Evolutionary conservation across 1,140 invertebrate genomes (phyloP), one percentile per base, ranked within the genome.

Genomic region (Ips typographus): DNA sequence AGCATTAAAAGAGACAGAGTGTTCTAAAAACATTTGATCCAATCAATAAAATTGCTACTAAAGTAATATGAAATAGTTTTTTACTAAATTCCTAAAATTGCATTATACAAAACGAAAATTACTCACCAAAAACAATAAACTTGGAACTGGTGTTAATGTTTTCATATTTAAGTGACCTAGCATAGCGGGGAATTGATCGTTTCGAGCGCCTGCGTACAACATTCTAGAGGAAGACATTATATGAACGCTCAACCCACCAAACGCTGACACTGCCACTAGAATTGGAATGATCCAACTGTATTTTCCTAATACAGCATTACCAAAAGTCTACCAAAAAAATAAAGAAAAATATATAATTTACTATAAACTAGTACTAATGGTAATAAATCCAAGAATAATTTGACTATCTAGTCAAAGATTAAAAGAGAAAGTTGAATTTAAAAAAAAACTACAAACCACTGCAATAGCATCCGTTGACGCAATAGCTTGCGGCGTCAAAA

Each of bases 221-320:
- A 97, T 90, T 68, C 94, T 83, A 39, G 91, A 91, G 7, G 90
- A 93, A n/a, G 92, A 90, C 88, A 95, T 95, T 51, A 95, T 94
- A 71, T 94, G 92, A 42, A 94, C 93, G 71, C 93, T 94, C 1
- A 95, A 80, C 3, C 92, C 93, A 41, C 94, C 93, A 75, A 95
- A 88, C 4, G 93, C 91, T 0, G 93, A 94, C 8, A 93, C 85
- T 1, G 93, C 93, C 2, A 96, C 94, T 78, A 94, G 88, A 3
- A 92, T 78, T 0, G 94, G 93, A 84, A 96, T 93, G 1, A 89
- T 87, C 87, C 91, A 92, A 0, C 88, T 83, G 78, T 91, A 85
- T 49, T 83, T 83, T 1, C 92, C 91, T 7, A 95, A 77, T 2
- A 91, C 80, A 71, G 85, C 80, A 72, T 91, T 85, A n/a, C 91